Evolutionary conservation across 1,140 invertebrate species (phyloP).

Genomic region (Drosophila guanche): DNA sequence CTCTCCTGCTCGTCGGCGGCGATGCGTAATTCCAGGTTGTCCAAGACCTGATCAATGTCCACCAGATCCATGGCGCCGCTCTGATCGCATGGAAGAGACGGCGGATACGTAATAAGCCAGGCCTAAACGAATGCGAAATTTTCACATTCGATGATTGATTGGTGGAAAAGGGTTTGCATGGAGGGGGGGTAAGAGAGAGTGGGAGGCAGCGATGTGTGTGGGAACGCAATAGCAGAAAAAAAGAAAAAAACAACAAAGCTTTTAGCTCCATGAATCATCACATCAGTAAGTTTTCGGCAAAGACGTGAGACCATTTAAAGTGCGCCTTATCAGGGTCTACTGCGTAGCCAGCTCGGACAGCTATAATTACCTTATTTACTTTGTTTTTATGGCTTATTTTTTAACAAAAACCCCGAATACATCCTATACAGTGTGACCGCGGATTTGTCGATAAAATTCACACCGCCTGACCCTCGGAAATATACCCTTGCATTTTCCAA

Average conservation of each 20-base stretch:
- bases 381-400: constrained; percentile 20
- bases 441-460: not conserved
- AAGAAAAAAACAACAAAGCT: constrained; percentile 22
- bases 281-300: not conserved
- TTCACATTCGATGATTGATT: constrained; percentile 14
- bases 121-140: constrained; percentile 15
- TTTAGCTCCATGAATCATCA: not conserved
- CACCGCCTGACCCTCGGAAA: not conserved
- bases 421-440: constrained; percentile 1
- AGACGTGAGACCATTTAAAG: not conserved
- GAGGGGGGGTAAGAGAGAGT: too few species aligned
- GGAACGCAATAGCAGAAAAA: constrained; percentile 5
- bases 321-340: constrained; percentile 2
- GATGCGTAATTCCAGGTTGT: constrained; percentile 89
- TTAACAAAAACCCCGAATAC: constrained; percentile 20
- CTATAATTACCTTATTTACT: constrained; percentile 29
- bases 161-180: too few species aligned
- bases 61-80: constrained; percentile 84
- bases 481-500: too few species aligned
- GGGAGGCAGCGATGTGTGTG: not conserved
- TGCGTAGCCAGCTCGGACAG: not conserved
- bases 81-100: not conserved
- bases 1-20: constrained; percentile 64
- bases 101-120: not conserved
- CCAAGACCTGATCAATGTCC: constrained; percentile 93